These are phyloP conservation scores for Pavo muticus DNA, from an alignment of 2,113 vertebrate genomes.

Conservation along the genomic window DNA sequence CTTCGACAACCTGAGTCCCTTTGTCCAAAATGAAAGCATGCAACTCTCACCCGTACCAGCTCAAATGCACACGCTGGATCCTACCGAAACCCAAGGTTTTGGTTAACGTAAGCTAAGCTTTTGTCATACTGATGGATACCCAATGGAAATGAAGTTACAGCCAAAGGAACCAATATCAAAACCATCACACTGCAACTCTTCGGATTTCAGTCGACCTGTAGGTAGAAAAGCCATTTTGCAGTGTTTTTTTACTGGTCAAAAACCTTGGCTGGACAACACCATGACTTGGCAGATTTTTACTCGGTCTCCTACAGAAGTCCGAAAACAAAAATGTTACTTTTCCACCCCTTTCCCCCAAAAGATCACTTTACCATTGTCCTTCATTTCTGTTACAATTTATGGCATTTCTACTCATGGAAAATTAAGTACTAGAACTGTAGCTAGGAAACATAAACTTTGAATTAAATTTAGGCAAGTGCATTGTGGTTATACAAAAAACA, in stretches of 20 bases:
- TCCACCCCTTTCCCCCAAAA: neutral
- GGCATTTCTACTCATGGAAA: neutral
- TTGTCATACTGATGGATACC: neutral
- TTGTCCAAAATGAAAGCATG: fast-evolving
- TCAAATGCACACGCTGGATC: neutral
- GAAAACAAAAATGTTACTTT: neutral
- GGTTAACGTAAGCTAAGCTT: neutral
- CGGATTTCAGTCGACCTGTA: neutral
- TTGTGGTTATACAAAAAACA: conserved; percentile 42
- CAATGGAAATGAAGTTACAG: neutral
- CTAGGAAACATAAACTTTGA: conserved; percentile 62
- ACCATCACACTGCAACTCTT: neutral
- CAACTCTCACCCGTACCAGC: fast-evolving
- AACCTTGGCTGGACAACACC: neutral
- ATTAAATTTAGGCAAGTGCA: conserved; percentile 55
- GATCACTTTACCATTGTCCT: neutral
- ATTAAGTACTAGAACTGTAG: conserved; percentile 33
- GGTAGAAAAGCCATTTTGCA: neutral
- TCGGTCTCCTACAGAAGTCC: neutral
- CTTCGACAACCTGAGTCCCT: neutral
- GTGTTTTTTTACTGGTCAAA: neutral
- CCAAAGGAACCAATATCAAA: neutral
- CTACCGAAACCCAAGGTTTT: neutral
- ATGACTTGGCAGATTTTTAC: conserved; percentile 26
- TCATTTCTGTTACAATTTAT: neutral